A percentile compares a stretch with the other conserved stretches of the same genome.
Conservation (phyloP, 2,797 vertebrate species). For the Leontopithecus rosalia region DNA sequence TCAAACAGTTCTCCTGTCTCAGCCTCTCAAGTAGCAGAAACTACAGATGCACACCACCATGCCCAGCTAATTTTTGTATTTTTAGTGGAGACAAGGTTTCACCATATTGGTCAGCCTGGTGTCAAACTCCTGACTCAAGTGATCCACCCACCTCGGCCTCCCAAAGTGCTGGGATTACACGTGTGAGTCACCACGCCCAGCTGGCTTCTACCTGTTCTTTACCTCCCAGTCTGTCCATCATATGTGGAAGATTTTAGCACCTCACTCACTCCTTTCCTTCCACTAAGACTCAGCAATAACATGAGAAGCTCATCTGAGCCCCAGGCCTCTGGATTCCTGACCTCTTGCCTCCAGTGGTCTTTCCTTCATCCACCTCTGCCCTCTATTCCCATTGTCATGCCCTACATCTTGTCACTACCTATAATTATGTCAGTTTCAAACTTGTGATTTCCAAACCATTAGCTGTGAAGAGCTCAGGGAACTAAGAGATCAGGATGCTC, state of each 20-base stretch:
- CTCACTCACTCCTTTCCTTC: background rate
- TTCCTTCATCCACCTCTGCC: background rate
- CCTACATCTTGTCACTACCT: background rate
- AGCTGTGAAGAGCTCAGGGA: background rate
- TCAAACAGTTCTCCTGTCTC: background rate
- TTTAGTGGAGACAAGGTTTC: background rate
- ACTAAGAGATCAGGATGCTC: background rate
- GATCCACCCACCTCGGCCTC: too few species aligned
- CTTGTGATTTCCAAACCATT: background rate
- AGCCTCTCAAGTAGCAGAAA: background rate
- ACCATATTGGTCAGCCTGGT: background rate
- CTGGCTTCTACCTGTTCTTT: background rate
- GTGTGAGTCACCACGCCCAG: rapidly evolving
- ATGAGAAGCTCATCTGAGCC: background rate
- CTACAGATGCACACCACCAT: background rate
- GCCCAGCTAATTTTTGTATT: background rate
- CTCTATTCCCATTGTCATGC: background rate
- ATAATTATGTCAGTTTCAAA: background rate
- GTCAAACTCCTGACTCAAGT: too few species aligned
- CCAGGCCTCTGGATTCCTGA: background rate
- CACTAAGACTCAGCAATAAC: background rate
- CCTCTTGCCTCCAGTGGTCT: background rate
- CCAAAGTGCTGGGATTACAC: background rate
- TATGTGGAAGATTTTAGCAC: background rate
- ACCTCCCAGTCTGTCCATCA: rapidly evolving